A percentile compares a stretch with the other conserved stretches of the same genome.
These are phyloP conservation scores for Addax nasomaculatus DNA, from an alignment of 2,113 vertebrate genomes.

Conservation along the genomic window DNA sequence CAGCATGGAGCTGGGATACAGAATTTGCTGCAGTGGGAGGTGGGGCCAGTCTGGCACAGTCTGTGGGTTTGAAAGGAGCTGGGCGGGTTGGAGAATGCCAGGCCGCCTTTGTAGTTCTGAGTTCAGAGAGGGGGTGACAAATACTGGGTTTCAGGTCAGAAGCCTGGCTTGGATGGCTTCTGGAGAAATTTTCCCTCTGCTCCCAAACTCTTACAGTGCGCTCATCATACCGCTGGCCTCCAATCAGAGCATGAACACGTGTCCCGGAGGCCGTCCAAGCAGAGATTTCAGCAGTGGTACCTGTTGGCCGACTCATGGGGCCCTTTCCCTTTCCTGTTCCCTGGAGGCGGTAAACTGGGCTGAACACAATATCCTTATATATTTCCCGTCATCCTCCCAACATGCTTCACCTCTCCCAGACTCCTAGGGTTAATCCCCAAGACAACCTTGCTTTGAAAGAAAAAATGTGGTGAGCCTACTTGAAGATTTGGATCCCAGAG, in stretches of 20 bases:
- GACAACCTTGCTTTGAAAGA: slow-evolving; percentile 61
- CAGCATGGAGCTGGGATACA: slow-evolving; percentile 26
- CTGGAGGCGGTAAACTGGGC: neutral
- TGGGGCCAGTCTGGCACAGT: slow-evolving; percentile 63
- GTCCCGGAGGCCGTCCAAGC: neutral
- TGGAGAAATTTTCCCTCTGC: slow-evolving; percentile 31
- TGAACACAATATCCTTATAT: neutral
- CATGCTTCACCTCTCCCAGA: slow-evolving; percentile 34
- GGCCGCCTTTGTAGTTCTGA: slow-evolving; percentile 59
- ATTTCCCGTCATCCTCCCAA: neutral
- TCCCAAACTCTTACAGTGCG: slow-evolving; percentile 24
- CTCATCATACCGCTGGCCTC: neutral
- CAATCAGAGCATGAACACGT: neutral
- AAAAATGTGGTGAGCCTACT: slow-evolving; percentile 53
- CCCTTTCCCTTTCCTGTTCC: neutral
- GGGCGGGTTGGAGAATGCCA: slow-evolving; percentile 58
- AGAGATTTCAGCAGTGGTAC: neutral
- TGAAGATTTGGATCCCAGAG: slow-evolving; percentile 52
- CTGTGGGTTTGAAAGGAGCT: slow-evolving; percentile 59
- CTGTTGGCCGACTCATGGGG: neutral
- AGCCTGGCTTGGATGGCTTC: slow-evolving; percentile 36
- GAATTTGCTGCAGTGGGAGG: slow-evolving; percentile 57
- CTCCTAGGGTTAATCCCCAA: slow-evolving; percentile 46
- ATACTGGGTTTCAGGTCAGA: slow-evolving; percentile 47
- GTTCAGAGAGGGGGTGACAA: slow-evolving; percentile 35